Evolutionary conservation across 2,797 vertebrate species (phyloP).

Genomic region (Macroramphosus scolopax): DNA sequence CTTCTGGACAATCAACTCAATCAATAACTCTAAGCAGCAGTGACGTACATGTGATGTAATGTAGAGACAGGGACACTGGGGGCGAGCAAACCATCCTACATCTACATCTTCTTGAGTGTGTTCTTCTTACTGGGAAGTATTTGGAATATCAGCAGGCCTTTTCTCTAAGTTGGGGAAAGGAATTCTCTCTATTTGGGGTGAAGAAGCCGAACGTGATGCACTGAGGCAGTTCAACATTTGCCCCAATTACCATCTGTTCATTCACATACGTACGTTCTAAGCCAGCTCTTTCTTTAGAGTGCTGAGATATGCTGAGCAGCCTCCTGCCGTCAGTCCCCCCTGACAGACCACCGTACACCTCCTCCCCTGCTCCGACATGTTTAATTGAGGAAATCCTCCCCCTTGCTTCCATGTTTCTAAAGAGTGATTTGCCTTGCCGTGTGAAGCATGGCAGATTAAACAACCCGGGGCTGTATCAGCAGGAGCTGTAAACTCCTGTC

Average conservation of each 20-base stretch:
- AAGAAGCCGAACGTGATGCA: background rate
- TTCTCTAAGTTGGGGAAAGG: too few species aligned
- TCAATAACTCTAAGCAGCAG: too few species aligned
- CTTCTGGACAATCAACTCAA: too few species aligned
- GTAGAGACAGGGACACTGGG: too few species aligned
- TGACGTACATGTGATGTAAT: too few species aligned
- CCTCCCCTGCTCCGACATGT: constrained; percentile 33
- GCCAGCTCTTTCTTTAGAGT: constrained; percentile 19
- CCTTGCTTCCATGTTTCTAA: constrained; percentile 21
- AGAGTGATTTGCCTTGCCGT: constrained; percentile 37
- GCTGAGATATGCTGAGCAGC: constrained; percentile 24
- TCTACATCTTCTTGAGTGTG: too few species aligned
- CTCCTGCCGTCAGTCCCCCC: constrained; percentile 30
- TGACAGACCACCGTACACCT: constrained; percentile 24
- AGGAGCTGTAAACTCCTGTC: constrained; percentile 54
- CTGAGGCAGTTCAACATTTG: constrained; percentile 3
- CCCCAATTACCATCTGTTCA: constrained; percentile 21
- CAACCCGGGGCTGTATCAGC: constrained; percentile 49
- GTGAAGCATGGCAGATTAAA: constrained; percentile 48
- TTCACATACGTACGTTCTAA: constrained; percentile 10
- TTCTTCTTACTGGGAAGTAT: too few species aligned
- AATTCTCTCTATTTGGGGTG: too few species aligned
- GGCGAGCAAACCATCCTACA: too few species aligned
- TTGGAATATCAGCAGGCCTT: too few species aligned
- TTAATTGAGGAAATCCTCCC: constrained; percentile 45